Percentiles rank a stretch among this genome's conserved stretches.
Conservation (phyloP, 2,888 invertebrate species). For the Pharmacophagus antenor region DNA sequence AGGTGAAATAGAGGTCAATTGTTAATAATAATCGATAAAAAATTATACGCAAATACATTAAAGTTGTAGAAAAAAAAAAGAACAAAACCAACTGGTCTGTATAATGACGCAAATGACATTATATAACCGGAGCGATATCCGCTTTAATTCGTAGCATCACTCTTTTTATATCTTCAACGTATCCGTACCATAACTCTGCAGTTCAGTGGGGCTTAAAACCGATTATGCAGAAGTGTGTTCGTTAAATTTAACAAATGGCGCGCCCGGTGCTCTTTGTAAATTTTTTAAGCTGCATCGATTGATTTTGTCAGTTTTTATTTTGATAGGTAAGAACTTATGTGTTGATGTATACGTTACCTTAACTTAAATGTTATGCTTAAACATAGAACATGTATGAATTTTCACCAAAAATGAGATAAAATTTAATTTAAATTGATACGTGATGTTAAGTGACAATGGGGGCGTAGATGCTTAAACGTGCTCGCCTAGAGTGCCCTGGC, state of each 20-base stretch:
- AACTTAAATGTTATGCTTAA: not conserved
- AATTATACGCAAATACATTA: too few species aligned
- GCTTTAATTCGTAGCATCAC: not conserved
- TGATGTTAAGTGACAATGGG: too few species aligned
- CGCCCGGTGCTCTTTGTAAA: constrained; percentile 10
- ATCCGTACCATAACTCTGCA: constrained; percentile 22
- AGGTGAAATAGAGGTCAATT: too few species aligned
- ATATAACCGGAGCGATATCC: not conserved
- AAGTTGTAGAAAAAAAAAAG: too few species aligned
- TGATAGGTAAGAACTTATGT: not conserved
- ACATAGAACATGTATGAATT: not conserved
- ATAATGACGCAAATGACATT: not conserved
- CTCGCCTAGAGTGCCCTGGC: too few species aligned
- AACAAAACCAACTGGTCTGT: too few species aligned
- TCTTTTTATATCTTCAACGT: constrained; percentile 20
- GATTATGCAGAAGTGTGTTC: constrained; percentile 30
- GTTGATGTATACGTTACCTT: not conserved
- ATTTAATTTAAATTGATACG: too few species aligned
- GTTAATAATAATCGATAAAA: too few species aligned
- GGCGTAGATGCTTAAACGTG: too few species aligned
- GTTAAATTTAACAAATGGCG: constrained; percentile 30
- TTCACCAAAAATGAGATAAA: too few species aligned
- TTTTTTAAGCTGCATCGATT: constrained; percentile 25
- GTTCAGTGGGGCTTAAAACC: constrained; percentile 33
- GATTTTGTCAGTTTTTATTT: not conserved